Conservation (phyloP, 2,888 invertebrate species). For the Dryadula phaetusa region DNA sequence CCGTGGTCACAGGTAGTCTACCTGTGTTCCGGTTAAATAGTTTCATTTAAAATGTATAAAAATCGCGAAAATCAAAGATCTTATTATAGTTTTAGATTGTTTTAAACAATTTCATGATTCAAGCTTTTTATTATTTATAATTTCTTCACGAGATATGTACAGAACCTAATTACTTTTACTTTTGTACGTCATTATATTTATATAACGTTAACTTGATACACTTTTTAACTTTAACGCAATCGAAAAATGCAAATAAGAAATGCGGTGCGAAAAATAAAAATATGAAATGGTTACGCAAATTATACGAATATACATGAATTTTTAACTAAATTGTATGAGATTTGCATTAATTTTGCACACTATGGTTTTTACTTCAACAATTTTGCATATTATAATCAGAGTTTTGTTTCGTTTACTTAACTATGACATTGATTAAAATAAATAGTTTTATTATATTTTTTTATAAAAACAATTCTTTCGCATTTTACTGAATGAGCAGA, state of each 20-base stretch:
- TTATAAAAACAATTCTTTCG: too few species aligned
- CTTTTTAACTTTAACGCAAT: slow-evolving; percentile 22
- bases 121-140: background rate
- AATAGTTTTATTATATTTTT: background rate
- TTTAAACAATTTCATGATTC: background rate
- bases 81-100: background rate
- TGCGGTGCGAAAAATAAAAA: slow-evolving; percentile 8
- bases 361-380: slow-evolving; percentile 7
- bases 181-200: slow-evolving; percentile 19
- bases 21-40: too few species aligned
- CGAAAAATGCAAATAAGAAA: slow-evolving; percentile 17
- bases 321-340: background rate
- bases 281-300: slow-evolving; percentile 6
- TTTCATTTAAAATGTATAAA: too few species aligned
- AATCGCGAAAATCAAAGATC: too few species aligned
- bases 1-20: too few species aligned
- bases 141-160: background rate
- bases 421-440: background rate
- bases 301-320: slow-evolving; percentile 5
- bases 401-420: background rate
- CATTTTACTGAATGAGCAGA: too few species aligned
- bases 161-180: slow-evolving; percentile 16
- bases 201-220: slow-evolving; percentile 19
- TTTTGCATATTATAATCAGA: background rate
- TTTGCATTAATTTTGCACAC: slow-evolving; percentile 8